Evolutionary conservation across 2,797 vertebrate species (phyloP), one percentile per base, ranked within the genome.

Genomic region (Sphenodon punctatus): DNA sequence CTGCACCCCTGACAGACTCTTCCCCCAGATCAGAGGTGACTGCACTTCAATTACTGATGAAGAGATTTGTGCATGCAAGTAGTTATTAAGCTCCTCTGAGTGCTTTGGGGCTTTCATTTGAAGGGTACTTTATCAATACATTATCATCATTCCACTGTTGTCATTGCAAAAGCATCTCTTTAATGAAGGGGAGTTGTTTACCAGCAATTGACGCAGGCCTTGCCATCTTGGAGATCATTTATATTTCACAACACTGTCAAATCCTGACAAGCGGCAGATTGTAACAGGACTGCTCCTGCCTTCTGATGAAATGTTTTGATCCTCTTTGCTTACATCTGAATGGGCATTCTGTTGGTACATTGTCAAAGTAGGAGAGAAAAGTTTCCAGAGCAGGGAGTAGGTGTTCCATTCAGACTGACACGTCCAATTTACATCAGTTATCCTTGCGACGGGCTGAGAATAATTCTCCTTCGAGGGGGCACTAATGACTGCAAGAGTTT

Each of bases 211-310:
- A 78, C 65, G 88, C 80, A 90, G 82, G 76, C 83, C 4, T 75
- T 84, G 91, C 85, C 87, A 69, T 88, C 73, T 34, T 83, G 78
- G 82, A 64, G 84, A 92, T 92, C 91, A 89, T 93, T 92, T 92
- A 80, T 90, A 87, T 94, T 94, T 94, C 92, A 91, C 91, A 89
- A 76, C 38, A 45, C 84, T 93, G 92, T 91, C 92, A 94, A 86
- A 90, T 36, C 78, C 85, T 91, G 92, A 93, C 91, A 93, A 86
- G 88, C 41, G 92, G 88, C 91, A 94, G 90, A 93, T 90, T 93
- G 90, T 85, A 86, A 68, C 77, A 92, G 88, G 80, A 83, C 73
- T 71, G 88, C 53, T 85, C 20, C 66, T 87, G 82, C 80, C 88
- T 89, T 93, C 90, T 83, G 75, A 92, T 88, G 78, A 87, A 77